phyloP scores from a whole-genome alignment of 2,888 invertebrate genomes.

The Drosophila atroscutellata region DNA sequence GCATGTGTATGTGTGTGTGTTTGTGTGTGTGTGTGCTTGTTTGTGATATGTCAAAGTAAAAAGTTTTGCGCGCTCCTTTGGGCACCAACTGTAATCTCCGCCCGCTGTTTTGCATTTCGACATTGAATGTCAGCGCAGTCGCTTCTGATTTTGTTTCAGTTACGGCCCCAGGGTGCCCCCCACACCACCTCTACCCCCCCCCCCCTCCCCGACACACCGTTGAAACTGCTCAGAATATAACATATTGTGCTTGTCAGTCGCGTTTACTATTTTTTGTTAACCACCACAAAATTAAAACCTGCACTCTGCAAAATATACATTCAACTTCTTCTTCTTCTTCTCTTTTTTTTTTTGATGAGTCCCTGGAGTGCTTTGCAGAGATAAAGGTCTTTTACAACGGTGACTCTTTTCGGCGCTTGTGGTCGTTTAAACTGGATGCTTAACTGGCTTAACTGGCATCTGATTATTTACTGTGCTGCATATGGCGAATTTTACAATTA shows the following conservation, averaged over 20 bases:
- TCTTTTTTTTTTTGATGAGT: conserved; percentile 38
- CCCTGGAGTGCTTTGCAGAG: conserved; percentile 39
- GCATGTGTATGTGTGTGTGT: background rate
- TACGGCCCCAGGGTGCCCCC: conserved; percentile 35
- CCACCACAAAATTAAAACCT: conserved; percentile 65
- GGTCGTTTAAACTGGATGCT: conserved; percentile 5
- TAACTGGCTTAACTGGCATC: background rate
- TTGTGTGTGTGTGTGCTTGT: conserved; percentile 20
- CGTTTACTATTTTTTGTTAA: conserved; percentile 41
- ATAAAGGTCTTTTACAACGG: conserved; percentile 3
- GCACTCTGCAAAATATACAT: conserved; percentile 35
- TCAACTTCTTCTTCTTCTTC: background rate
- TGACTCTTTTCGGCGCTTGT: background rate
- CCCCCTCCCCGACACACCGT: background rate
- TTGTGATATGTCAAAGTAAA: conserved; percentile 74
- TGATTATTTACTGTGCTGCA: background rate
- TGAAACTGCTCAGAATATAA: background rate
- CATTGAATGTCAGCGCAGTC: conserved; percentile 58
- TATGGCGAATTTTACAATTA: background rate
- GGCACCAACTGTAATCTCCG: conserved; percentile 71
- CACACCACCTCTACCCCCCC: background rate
- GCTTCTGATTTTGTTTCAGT: conserved; percentile 61
- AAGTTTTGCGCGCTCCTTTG: conserved; percentile 70
- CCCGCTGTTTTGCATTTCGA: conserved; percentile 72
- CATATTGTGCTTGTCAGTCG: conserved; percentile 49